Percentiles rank a stretch among this genome's conserved stretches.
Evolutionary conservation across 2,888 invertebrate genomes (phyloP).

Genomic region (Hirtodrosophila trivittata): DNA sequence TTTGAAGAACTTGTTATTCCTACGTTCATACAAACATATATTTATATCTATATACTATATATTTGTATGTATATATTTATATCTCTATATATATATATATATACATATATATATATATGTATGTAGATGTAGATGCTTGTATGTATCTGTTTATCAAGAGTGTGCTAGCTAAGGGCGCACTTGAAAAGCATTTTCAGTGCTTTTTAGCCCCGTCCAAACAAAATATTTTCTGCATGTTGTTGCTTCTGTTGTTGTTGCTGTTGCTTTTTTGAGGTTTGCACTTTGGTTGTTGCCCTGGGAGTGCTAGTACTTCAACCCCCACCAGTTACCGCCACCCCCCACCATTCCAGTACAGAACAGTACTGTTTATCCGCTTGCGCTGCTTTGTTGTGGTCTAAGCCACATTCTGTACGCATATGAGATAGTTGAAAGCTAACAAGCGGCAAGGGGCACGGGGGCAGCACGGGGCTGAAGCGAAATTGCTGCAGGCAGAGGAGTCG

Average conservation of each 20-base stretch:
- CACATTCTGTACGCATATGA: conserved; percentile 47
- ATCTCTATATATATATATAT: conserved; percentile 10
- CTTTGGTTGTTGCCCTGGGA: conserved; percentile 29
- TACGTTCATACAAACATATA: background rate
- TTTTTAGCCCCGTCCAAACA: conserved; percentile 26
- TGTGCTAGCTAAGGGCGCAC: conserved; percentile 34
- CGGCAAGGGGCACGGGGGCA: background rate
- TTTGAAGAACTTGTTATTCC: conserved; percentile 16
- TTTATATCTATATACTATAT: background rate
- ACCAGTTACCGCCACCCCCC: background rate
- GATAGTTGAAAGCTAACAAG: conserved; percentile 52
- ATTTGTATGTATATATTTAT: conserved; percentile 2
- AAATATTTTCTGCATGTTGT: conserved; percentile 19
- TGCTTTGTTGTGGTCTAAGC: conserved; percentile 66
- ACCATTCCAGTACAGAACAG: conserved; percentile 6
- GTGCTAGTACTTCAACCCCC: background rate
- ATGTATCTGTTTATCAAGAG: conserved; percentile 30
- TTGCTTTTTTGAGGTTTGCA: conserved; percentile 34
- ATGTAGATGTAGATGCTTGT: conserved; percentile 2
- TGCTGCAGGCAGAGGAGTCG: background rate
- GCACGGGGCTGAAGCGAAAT: background rate
- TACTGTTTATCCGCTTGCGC: conserved; percentile 17
- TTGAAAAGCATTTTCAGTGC: conserved; percentile 39
- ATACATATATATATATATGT: background rate
- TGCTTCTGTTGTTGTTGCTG: conserved; percentile 9